These are phyloP conservation scores for Sialia sialis DNA, from an alignment of 2,113 vertebrate species.

Conservation along the genomic window DNA sequence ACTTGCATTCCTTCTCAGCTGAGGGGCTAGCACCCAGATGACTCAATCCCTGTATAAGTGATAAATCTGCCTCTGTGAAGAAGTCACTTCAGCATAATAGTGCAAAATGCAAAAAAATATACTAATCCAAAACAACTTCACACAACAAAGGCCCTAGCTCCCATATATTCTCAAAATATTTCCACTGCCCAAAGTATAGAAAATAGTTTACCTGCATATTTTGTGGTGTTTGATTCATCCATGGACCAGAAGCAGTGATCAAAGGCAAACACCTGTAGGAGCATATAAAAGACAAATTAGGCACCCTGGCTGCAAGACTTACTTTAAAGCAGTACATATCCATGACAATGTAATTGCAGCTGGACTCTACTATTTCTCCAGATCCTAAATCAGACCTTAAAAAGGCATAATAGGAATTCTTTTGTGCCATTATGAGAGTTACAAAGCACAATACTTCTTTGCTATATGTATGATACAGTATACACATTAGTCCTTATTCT, in stretches of 20 bases:
- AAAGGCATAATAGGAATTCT: background rate
- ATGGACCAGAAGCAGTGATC: slow-evolving; percentile 99
- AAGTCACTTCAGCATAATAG: background rate
- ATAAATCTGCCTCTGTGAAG: background rate
- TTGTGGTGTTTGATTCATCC: slow-evolving; percentile 92
- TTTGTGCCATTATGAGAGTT: background rate
- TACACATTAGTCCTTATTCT: background rate
- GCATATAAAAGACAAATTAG: slow-evolving; percentile 15
- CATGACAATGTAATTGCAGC: background rate
- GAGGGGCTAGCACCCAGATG: background rate
- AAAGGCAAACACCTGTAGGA: slow-evolving; percentile 93
- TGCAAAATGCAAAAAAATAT: background rate
- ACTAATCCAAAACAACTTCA: background rate
- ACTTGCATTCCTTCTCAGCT: background rate
- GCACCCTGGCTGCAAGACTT: background rate
- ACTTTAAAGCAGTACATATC: background rate
- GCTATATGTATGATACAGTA: background rate
- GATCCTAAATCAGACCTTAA: background rate
- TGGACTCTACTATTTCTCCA: background rate
- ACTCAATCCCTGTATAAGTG: background rate
- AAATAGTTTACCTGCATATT: slow-evolving; percentile 90
- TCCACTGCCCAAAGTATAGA: background rate
- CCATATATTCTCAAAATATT: background rate
- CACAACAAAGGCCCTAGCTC: background rate
- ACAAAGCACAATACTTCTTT: background rate